Evolutionary conservation across 2,113 vertebrate species (phyloP), one percentile per base, ranked within the genome.

Genomic region (Apodemus sylvaticus): DNA sequence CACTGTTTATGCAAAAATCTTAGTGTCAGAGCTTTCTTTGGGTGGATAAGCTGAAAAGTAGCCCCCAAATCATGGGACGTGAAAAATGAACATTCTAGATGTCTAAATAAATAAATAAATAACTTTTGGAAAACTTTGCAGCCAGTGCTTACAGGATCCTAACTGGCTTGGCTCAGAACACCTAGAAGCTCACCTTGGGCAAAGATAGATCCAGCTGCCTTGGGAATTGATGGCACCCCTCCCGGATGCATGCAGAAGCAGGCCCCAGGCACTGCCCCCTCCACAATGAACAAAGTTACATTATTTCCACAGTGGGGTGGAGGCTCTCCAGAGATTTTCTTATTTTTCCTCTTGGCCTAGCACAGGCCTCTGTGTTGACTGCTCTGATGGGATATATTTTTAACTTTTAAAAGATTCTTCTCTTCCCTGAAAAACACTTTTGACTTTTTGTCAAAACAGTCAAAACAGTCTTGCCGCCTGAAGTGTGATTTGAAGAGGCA

Each of bases 401-500:
- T 96, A 94, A 95, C 94, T 92, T 96, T 93, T 62, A 48, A 86
- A 86, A 95, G 76, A 39, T 89, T 86, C 82, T 77, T 96, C 92
- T 96, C 91, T 74, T 73, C 12, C 22, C 89, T 89, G 93, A 90
- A 91, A 97, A 94, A 83, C 74, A 97, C 82, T 96, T 96, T 96
- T 94, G 86, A 92, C 77, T 95, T 89, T 93, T 95, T 95, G 91
- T 97, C 94, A 96, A 79, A 90, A 94, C n/a, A 68, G 91, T 95
- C 89, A 83, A 89, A 95, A 91, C 91, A 76, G 0, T 48, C 89
- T 62, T 0, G 0, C 83, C 5, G 11, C n/a, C 55, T n/a, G 31
- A 42, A 71, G 86, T 31, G 58, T 39, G 24, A 29, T 31, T 6
- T 7, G 64, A 60, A 66, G 92, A 76, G 0, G 2, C 6, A 0